phyloP scores from a whole-genome alignment of 2,113 vertebrate genomes.

The Xerus inauris region DNA sequence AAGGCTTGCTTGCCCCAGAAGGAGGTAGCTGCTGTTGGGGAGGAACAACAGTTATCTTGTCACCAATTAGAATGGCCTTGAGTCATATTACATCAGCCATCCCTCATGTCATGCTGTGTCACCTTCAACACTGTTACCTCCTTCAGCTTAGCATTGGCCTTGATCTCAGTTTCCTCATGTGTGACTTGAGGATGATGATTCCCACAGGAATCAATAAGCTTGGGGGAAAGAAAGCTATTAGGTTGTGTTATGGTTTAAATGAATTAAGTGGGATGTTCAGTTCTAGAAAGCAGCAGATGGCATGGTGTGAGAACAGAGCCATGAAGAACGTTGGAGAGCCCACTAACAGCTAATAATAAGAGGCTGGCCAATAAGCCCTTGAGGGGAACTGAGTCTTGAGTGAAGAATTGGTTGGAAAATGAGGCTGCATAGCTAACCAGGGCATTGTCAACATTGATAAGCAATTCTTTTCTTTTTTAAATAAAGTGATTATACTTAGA shows the following conservation, averaged over 20 bases:
- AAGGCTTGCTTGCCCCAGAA: not conserved
- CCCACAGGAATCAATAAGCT: not conserved
- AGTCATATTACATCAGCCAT: not conserved
- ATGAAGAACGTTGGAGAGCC: not conserved
- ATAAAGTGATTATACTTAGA: not conserved
- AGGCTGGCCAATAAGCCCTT: not conserved
- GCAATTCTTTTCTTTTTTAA: not conserved
- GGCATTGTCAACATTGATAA: not conserved
- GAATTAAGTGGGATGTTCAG: not conserved
- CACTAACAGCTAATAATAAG: accelerated
- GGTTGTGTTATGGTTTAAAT: not conserved
- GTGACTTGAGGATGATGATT: not conserved
- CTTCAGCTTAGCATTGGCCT: not conserved
- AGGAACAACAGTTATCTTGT: not conserved
- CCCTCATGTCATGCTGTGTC: not conserved
- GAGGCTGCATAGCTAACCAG: not conserved
- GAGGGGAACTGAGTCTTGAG: not conserved
- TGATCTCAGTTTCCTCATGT: not conserved
- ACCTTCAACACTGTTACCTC: not conserved
- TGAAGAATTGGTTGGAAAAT: not conserved
- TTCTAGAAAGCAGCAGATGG: not conserved
- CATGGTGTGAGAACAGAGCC: not conserved
- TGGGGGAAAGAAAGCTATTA: not conserved
- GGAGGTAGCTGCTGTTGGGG: not conserved
- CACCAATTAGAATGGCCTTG: not conserved